These are phyloP conservation scores for Drosophila aldrichi DNA, from an alignment of 2,888 invertebrate species.

Conservation along the genomic window DNA sequence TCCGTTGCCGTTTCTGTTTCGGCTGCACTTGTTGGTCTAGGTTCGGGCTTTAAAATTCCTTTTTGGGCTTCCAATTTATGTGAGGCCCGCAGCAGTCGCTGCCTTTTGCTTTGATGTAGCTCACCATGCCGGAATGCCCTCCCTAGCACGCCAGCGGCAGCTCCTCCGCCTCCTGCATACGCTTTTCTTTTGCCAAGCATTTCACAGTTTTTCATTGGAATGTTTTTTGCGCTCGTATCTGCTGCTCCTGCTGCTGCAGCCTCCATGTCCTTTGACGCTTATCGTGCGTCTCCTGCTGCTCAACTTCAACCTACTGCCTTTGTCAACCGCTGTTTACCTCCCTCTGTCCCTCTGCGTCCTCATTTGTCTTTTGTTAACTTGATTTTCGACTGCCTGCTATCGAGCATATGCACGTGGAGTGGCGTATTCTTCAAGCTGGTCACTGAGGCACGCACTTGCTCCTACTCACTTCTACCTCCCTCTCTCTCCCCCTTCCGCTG, in stretches of 20 bases:
- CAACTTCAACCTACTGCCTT: neutral
- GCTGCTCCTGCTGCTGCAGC: conserved; percentile 20
- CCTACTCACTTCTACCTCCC: neutral
- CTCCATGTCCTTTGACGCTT: conserved; percentile 75
- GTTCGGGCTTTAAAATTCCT: conserved; percentile 44
- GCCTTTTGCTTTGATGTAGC: conserved; percentile 73
- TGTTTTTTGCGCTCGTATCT: conserved; percentile 34
- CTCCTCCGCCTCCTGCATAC: neutral
- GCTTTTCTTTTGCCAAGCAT: conserved; percentile 19
- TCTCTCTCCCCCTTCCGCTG: neutral
- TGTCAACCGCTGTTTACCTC: neutral
- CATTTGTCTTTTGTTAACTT: conserved; percentile 71
- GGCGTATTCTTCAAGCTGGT: conserved; percentile 34
- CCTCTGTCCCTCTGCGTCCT: conserved; percentile 8
- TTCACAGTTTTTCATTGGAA: conserved; percentile 37
- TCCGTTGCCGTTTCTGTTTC: conserved; percentile 48
- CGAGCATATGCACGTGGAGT: conserved; percentile 51
- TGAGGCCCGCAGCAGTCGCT: conserved; percentile 73
- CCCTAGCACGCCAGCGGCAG: neutral
- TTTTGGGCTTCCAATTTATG: conserved; percentile 62
- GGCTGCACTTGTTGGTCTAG: conserved; percentile 50
- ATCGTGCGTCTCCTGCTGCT: conserved; percentile 46
- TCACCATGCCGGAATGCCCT: neutral
- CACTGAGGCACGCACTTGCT: conserved; percentile 43
- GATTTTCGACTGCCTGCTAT: conserved; percentile 54